Percentiles rank a stretch among this genome's conserved stretches.
Conservation (phyloP, 2,888 invertebrate genomes). For the Dasypogon diadema region DNA sequence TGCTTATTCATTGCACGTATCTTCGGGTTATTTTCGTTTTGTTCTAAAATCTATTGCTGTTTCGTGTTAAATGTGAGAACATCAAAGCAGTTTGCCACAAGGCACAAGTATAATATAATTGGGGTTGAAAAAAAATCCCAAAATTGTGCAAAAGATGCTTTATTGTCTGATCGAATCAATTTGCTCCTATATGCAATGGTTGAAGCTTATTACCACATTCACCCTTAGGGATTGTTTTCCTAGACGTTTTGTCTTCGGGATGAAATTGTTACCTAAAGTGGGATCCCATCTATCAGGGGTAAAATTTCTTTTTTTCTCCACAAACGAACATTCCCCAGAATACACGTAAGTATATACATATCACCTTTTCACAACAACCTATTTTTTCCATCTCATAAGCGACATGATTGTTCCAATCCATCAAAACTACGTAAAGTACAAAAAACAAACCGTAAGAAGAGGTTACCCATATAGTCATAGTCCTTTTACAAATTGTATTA, state of each 20-base stretch:
- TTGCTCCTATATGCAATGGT: conserved; percentile 10
- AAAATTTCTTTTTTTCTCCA: too few relatives aligned
- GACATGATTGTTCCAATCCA: conserved; percentile 38
- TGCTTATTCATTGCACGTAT: conserved; percentile 43
- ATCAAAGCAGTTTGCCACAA: conserved; percentile 22
- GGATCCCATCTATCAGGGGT: not conserved
- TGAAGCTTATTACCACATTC: conserved; percentile 4
- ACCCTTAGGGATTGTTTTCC: not conserved
- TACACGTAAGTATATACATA: not conserved
- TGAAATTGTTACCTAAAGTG: not conserved
- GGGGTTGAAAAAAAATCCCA: conserved; percentile 1
- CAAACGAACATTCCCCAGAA: not conserved
- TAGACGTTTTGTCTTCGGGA: not conserved
- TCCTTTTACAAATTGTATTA: conserved; percentile 26
- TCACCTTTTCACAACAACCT: not conserved
- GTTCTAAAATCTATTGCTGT: conserved; percentile 41
- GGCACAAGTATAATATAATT: not conserved
- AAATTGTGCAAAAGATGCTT: conserved; percentile 35
- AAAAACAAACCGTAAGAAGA: conserved; percentile 32
- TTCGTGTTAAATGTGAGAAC: conserved; percentile 42
- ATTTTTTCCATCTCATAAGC: conserved; percentile 44
- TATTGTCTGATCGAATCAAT: conserved; percentile 39
- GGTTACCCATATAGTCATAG: not conserved
- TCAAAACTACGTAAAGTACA: conserved; percentile 12
- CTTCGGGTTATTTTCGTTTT: conserved; percentile 42